Percentiles rank a stretch among this genome's conserved stretches.
Conservation (phyloP, 1,140 invertebrate species). For the Meteorus sp. region DNA sequence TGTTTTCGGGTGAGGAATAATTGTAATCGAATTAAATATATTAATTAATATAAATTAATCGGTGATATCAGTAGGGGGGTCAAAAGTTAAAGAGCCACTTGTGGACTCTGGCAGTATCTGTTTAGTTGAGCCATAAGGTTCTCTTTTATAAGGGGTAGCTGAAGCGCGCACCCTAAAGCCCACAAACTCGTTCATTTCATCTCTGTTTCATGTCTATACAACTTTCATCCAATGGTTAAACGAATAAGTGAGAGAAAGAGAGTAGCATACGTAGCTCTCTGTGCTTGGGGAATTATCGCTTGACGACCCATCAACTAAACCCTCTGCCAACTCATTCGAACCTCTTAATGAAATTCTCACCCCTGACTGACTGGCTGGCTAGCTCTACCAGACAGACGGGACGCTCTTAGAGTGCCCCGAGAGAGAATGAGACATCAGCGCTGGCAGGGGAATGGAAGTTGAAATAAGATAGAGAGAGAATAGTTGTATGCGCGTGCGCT, state of each 20-base stretch:
- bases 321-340: slow-evolving; percentile 60
- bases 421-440: slow-evolving; percentile 22
- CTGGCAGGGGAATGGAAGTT: not conserved
- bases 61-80: slow-evolving; percentile 53
- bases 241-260: not conserved
- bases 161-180: slow-evolving; percentile 44
- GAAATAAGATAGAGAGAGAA: slow-evolving; percentile 32
- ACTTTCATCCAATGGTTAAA: too few species aligned
- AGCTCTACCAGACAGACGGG: slow-evolving; percentile 45
- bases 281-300: slow-evolving; percentile 59
- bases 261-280: slow-evolving; percentile 37
- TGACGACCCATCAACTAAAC: slow-evolving; percentile 61
- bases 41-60: slow-evolving; percentile 44
- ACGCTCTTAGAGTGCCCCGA: slow-evolving; percentile 42
- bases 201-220: slow-evolving; percentile 19
- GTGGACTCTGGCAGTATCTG: slow-evolving; percentile 59
- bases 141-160: slow-evolving; percentile 52
- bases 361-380: slow-evolving; percentile 56
- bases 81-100: slow-evolving; percentile 63
- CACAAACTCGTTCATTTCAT: slow-evolving; percentile 29
- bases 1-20: slow-evolving; percentile 7
- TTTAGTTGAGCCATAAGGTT: slow-evolving; percentile 61
- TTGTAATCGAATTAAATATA: slow-evolving; percentile 21
- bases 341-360: slow-evolving; percentile 64
- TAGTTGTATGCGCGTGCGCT: too few species aligned